phyloP scores from a whole-genome alignment of 2,888 invertebrate species.

The Chloroclystis v-ata region DNA sequence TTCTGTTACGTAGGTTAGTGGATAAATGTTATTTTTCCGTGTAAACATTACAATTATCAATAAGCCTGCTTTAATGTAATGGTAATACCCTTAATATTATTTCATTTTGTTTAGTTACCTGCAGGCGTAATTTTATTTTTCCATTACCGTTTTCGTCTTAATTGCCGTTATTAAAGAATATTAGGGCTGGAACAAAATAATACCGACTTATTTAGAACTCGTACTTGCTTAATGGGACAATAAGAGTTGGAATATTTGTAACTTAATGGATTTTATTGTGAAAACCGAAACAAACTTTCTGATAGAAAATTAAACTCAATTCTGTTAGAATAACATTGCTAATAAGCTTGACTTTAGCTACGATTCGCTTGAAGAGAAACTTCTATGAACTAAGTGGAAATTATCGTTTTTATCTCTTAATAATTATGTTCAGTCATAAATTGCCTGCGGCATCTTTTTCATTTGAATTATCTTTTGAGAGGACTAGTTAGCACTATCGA shows the following conservation, averaged over 20 bases:
- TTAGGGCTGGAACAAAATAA: conserved; percentile 31
- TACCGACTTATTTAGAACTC: conserved; percentile 33
- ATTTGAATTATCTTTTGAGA: no score
- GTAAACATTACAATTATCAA: conserved; percentile 13
- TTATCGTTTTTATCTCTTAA: not conserved
- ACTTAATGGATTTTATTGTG: conserved; percentile 14
- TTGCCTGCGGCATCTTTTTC: no score
- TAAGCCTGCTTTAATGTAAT: conserved; percentile 21
- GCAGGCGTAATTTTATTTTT: conserved; percentile 46
- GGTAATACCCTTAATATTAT: conserved; percentile 27
- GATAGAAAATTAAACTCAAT: conserved; percentile 6
- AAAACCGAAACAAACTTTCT: conserved; percentile 8
- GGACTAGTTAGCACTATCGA: no score
- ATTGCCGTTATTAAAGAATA: conserved; percentile 46
- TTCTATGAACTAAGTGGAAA: not conserved
- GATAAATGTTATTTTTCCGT: conserved; percentile 8
- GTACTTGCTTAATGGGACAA: conserved; percentile 35
- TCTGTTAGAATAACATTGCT: not conserved
- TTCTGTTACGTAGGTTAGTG: not conserved
- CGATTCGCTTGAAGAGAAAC: not conserved
- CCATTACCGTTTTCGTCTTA: conserved; percentile 48
- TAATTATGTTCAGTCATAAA: not conserved
- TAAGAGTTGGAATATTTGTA: conserved; percentile 13
- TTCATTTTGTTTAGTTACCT: conserved; percentile 36
- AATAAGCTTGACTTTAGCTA: conserved; percentile 2